Percentiles rank a stretch among this genome's conserved stretches.
Evolutionary conservation across 2,888 invertebrate species (phyloP).

Genomic region (Agrochola macilenta): DNA sequence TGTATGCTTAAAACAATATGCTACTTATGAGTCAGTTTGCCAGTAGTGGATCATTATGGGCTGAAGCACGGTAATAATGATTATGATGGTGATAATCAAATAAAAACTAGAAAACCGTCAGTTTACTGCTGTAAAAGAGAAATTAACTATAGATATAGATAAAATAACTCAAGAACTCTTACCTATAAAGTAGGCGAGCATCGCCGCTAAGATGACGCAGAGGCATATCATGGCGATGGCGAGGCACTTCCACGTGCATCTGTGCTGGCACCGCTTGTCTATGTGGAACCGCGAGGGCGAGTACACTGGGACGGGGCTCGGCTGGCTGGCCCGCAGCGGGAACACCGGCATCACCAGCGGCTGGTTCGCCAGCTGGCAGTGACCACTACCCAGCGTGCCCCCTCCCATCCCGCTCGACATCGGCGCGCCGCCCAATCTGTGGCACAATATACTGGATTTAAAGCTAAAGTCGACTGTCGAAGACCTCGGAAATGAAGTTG

Average conservation of each 20-base stretch:
- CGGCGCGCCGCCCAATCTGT: conserved; percentile 90
- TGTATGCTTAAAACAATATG: conserved; percentile 2
- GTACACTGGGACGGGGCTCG: conserved; percentile 94
- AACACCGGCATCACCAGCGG: conserved; percentile 97
- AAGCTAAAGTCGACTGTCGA: conserved; percentile 63
- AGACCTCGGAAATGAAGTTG: conserved; percentile 55
- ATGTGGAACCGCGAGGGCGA: conserved; percentile 98
- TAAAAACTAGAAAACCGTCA: not conserved
- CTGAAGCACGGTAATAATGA: not conserved
- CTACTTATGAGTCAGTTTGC: not conserved
- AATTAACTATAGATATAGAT: no score
- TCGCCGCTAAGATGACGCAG: conserved; percentile 97
- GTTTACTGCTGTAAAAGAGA: no score
- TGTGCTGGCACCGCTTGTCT: conserved; percentile 97
- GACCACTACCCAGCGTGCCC: conserved; percentile 92
- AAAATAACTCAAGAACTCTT: conserved; percentile 80
- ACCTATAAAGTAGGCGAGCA: conserved; percentile 99
- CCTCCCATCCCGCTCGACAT: conserved; percentile 91
- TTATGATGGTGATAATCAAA: not conserved
- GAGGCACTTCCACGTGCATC: conserved; percentile 99
- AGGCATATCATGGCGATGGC: conserved; percentile 98
- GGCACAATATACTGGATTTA: conserved; percentile 68
- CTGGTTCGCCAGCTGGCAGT: conserved; percentile 93
- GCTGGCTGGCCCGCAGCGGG: conserved; percentile 95
- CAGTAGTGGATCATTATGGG: conserved; percentile 1